Evolutionary conservation across 1,140 invertebrate genomes (phyloP).

Genomic region (Neelides sp.): DNA sequence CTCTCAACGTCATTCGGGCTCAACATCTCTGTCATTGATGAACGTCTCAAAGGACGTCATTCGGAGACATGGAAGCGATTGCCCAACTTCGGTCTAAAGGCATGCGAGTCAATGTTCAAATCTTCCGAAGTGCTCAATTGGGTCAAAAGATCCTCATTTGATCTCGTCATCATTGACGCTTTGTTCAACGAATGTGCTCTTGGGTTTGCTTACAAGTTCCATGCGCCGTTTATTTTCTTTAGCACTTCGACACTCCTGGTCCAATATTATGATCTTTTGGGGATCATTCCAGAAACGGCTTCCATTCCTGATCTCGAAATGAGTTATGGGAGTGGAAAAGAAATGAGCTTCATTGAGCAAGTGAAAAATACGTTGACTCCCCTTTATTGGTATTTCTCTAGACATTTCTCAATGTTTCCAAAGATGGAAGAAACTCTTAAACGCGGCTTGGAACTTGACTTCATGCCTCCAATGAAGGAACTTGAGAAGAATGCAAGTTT

Average conservation of each 20-base stretch:
- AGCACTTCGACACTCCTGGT: neutral
- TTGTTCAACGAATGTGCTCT: neutral
- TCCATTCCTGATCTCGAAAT: constrained; percentile 19
- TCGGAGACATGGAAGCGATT: neutral
- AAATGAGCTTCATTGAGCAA: constrained; percentile 10
- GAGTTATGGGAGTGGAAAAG: neutral
- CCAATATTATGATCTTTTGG: constrained; percentile 9
- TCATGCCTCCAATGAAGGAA: constrained; percentile 27
- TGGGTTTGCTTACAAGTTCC: constrained; percentile 18
- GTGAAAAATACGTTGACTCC: constrained; percentile 6
- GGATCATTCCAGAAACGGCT: constrained; percentile 7
- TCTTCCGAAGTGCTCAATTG: neutral
- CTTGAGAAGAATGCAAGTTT: constrained; percentile 34
- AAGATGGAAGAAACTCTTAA: constrained; percentile 8
- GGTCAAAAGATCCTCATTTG: neutral
- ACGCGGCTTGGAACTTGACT: constrained; percentile 2
- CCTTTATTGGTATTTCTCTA: constrained; percentile 5
- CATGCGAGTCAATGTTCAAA: neutral
- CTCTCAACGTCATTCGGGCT: neutral
- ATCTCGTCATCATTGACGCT: neutral
- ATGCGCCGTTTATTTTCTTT: constrained; percentile 8
- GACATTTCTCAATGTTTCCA: neutral
- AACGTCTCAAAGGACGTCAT: neutral
- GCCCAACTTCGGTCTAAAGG: neutral
- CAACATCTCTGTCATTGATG: neutral